Evolutionary conservation across 2,113 vertebrate species (phyloP), one percentile per base, ranked within the genome.

Genomic region (Taxidea taxus): DNA sequence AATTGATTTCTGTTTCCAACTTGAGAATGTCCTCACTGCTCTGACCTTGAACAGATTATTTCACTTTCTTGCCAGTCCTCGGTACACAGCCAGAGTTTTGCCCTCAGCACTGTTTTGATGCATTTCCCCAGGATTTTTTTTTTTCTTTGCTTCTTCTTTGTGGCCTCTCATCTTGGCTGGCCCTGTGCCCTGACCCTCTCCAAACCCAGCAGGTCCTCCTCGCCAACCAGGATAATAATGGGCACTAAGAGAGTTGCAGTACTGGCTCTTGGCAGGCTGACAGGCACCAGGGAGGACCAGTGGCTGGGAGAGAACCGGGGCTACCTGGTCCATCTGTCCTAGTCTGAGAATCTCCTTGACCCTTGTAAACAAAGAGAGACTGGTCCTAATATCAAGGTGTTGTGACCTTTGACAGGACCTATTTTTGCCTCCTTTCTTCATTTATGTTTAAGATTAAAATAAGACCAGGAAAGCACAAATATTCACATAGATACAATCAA

Each of bases 1-100:
- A 97, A 97, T 97, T 96, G 97, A 98, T 97, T 97, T 97, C 62
- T 78, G 75, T 87, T 97, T 98, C 97, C 96, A 94, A 77, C 96
- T 95, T 92, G 87, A 98, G 95, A 92, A 64, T 85, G 87, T 94
- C 92, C 13, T 66, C 51, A 23, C 18, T 54, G 72, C 94, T 96
- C 62, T 95, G 92, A 97, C 98, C 97, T 98, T 98, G 94, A 93
- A 75, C 21, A 27, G 72, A 83, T 84, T 87, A n/a, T 91, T 96
- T 97, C 68, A n/a, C 68, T 96, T 54, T 95, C 90, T 93, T 96
- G 84, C 95, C 95, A 97, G 49, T 51, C 87, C 87, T 96, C 23
- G 0, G 56, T 72, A 58, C 21, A 62, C 54, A 92, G 95, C 75
- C 94, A 87, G 87, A 64, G 49, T 96, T 95, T 95, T 92, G 83